Evolutionary conservation across 2,888 invertebrate species (phyloP).

Genomic region (Himalopsyche japonica): DNA sequence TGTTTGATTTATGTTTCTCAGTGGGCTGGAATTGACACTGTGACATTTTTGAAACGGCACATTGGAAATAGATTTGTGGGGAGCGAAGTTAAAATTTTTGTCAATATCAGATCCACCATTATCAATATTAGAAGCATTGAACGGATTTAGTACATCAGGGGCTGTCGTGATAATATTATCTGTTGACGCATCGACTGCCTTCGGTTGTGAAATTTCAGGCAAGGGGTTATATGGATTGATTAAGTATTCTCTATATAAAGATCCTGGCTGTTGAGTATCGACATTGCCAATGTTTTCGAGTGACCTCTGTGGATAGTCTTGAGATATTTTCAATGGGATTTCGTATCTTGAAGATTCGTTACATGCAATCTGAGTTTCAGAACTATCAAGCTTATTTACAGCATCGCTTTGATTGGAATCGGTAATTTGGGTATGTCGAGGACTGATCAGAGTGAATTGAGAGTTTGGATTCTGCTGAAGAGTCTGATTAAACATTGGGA

Average conservation of each 20-base stretch:
- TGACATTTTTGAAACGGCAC: conserved; percentile 52
- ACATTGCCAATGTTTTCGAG: conserved; percentile 37
- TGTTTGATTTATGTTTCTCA: conserved; percentile 49
- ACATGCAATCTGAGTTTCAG: neutral
- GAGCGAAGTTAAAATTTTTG: conserved; percentile 20
- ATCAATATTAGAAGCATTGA: neutral
- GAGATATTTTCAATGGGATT: conserved; percentile 26
- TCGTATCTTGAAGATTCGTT: conserved; percentile 15
- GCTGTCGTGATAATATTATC: conserved; percentile 41
- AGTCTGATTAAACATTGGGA: conserved; percentile 19
- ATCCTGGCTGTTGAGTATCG: conserved; percentile 44
- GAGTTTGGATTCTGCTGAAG: conserved; percentile 23
- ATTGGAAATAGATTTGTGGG: conserved; percentile 44
- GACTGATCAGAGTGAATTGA: conserved; percentile 38
- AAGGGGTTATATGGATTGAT: conserved; percentile 61
- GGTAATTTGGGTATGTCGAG: conserved; percentile 14
- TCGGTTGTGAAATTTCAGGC: conserved; percentile 44
- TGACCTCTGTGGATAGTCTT: neutral
- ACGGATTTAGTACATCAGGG: conserved; percentile 42
- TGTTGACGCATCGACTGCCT: conserved; percentile 23
- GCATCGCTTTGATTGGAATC: neutral
- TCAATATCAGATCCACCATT: conserved; percentile 9
- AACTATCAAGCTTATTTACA: neutral
- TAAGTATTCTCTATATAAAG: conserved; percentile 61
- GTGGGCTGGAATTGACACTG: conserved; percentile 54